Conservation (phyloP, 2,888 invertebrate genomes). For the Limenitis camilla region DNA sequence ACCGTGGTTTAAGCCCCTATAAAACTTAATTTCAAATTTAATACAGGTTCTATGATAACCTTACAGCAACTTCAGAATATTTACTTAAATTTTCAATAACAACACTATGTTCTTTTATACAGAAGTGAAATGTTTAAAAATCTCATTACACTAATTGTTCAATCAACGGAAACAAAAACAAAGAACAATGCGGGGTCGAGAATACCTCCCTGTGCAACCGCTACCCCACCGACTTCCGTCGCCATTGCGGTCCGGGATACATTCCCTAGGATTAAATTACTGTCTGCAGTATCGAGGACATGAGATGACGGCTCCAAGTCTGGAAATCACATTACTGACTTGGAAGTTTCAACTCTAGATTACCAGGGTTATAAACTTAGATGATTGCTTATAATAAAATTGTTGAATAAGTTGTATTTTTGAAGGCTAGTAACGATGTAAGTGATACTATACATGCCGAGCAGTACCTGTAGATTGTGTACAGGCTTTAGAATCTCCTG, state of each 20-base stretch:
- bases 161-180: constrained; percentile 21
- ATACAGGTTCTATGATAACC: no score
- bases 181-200: constrained; percentile 37
- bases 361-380: constrained; percentile 1
- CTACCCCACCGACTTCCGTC: constrained; percentile 43
- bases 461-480: no score
- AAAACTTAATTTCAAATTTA: no score
- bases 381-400: not conserved
- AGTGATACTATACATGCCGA: no score
- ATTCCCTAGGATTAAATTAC: constrained; percentile 54
- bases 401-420: no score
- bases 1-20: no score
- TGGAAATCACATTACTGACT: constrained; percentile 27
- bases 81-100: no score
- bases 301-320: constrained; percentile 27
- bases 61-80: no score
- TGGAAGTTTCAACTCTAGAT: constrained; percentile 17
- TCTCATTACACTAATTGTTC: constrained; percentile 6
- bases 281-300: constrained; percentile 32
- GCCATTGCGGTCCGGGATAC: constrained; percentile 49
- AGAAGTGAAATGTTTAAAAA: not conserved
- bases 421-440: no score
- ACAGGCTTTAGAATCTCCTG: no score
- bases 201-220: constrained; percentile 38
- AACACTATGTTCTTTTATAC: not conserved